A percentile compares a stretch with the other conserved stretches of the same genome.
Conservation (phyloP, 2,113 vertebrate genomes). For the Phylloscopus whistleri region DNA sequence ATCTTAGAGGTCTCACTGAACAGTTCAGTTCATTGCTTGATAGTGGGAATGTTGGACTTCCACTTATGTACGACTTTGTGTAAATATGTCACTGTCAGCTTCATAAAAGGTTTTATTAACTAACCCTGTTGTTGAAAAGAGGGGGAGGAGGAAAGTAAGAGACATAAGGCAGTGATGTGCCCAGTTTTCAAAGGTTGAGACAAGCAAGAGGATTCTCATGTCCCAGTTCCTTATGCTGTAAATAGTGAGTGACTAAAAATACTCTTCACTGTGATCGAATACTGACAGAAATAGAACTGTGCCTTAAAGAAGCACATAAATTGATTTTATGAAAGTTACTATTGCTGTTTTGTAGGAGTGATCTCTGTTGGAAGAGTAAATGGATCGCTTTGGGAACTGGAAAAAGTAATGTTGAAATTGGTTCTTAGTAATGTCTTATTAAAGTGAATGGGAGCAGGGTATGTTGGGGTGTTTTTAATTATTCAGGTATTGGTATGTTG, state of each 20-base stretch:
- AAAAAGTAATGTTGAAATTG: background rate
- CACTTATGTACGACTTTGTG: background rate
- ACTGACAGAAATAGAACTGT: background rate
- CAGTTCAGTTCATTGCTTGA: background rate
- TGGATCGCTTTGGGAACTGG: background rate
- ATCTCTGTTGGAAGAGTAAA: background rate
- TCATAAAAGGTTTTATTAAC: background rate
- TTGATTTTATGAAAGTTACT: background rate
- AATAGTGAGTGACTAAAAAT: conserved; percentile 16
- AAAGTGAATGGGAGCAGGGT: background rate
- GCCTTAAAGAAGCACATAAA: background rate
- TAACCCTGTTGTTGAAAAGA: background rate
- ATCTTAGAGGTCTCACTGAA: background rate
- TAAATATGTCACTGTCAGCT: background rate
- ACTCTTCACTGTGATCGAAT: background rate
- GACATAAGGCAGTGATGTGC: background rate
- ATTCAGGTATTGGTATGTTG: background rate
- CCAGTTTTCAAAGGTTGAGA: background rate
- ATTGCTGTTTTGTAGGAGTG: background rate
- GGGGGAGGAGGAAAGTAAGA: background rate
- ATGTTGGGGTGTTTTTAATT: background rate
- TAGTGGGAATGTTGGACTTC: background rate
- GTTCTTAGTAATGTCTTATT: background rate
- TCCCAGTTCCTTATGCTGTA: background rate
- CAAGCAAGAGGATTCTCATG: background rate